Conservation (phyloP, 2,888 invertebrate species). For the Euzetes globulus region DNA sequence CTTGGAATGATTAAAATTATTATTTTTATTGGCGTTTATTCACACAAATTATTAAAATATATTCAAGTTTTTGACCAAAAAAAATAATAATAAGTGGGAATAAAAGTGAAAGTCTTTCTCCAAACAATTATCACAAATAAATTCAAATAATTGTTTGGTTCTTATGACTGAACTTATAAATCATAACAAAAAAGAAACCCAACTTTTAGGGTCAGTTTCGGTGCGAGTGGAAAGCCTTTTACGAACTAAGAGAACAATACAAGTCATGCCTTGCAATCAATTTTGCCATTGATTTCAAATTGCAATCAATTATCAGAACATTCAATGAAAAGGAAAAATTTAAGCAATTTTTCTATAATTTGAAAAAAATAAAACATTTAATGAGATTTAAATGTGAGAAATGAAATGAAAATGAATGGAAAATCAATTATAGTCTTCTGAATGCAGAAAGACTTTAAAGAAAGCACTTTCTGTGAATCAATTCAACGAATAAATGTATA, state of each 20-base stretch:
- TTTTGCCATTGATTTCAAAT: slow-evolving; percentile 7
- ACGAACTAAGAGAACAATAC: not conserved
- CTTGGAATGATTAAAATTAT: slow-evolving; percentile 2
- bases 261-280: slow-evolving; percentile 14
- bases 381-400: not conserved
- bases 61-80: not conserved
- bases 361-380: not conserved
- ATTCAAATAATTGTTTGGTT: not conserved
- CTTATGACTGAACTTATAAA: not conserved
- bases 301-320: slow-evolving; percentile 23
- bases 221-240: not conserved
- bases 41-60: not conserved
- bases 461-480: too few species aligned
- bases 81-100: slow-evolving; percentile 8
- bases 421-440: too few species aligned
- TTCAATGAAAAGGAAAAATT: not conserved
- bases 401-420: too few species aligned
- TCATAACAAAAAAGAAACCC: not conserved
- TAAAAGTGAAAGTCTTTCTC: slow-evolving; percentile 13
- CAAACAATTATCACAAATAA: not conserved
- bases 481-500: too few species aligned
- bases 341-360: not conserved
- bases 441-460: too few species aligned
- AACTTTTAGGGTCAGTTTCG: slow-evolving; percentile 7
- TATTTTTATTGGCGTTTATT: not conserved